Base-by-base conservation (phyloP, 2,888 invertebrate genomes). In the Charanyca ferruginea region DNA sequence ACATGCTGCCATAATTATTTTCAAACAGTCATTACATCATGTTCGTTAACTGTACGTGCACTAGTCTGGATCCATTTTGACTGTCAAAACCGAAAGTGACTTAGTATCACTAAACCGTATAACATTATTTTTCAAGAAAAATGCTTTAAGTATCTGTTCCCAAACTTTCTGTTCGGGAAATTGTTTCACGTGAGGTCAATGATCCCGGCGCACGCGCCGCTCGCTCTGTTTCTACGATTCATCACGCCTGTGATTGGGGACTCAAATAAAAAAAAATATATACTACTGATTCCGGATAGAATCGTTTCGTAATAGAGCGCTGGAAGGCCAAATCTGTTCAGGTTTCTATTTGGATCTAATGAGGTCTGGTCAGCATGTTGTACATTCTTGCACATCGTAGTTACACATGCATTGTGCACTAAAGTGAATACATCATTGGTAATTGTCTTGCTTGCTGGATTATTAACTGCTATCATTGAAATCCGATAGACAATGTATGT, bases 211-310 rank as follows among this genome's bases (percentile, higher is more conserved):
- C 87, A 85, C 86, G 89, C 87, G 88, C 85, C 74, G 83, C 71
- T 69, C 68, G 86, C 83, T 86, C 87, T 86, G 87, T 90, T 90
- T 88, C 89, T 87, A 86, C 89, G 83, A 89, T 89, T 90, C 89
- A 91, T 88, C 88, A 88, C 86, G 87, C 83, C 74, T 66, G 72
- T 64, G 75, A 82, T 81, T 79, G 83, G 83, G 82, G 83, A 81
- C 76, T 73, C 70, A 57, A 73, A 73, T 69, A 70, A 77, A 83
- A 80, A 79, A 77, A 68, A 52, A 78, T 71, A 60, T 70, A 67
- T 44, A 72, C 73, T 67, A 64, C 65, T 57, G 69, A 75, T 64
- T 66, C 73, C 51, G 66, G 66, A 74, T 59, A 54, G 66, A 73
- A 65, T 25, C 22, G 66, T 76, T 77, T 66, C 67, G 69, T 73